phyloP scores from a whole-genome alignment of 2,797 vertebrate species.

The Tarsius wallacei region DNA sequence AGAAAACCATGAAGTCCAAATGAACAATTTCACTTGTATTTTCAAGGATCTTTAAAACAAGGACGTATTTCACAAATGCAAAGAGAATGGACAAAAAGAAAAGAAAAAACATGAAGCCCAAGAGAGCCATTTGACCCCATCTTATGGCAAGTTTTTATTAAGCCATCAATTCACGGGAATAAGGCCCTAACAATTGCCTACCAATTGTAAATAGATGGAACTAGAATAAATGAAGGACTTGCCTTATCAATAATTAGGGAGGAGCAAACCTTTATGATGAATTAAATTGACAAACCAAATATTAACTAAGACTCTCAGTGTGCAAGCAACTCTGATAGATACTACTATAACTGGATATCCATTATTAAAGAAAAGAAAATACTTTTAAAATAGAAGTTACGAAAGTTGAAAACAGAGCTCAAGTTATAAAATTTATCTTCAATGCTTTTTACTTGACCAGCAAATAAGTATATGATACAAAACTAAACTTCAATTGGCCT shows the following conservation, averaged over 20 bases:
- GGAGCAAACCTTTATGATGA: neutral
- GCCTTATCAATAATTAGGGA: neutral
- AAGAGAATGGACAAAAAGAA: neutral
- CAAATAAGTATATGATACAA: neutral
- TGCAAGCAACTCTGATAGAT: neutral
- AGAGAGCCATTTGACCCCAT: neutral
- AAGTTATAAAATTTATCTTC: constrained; percentile 27
- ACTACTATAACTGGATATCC: neutral
- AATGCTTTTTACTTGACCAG: neutral
- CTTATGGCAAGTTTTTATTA: neutral
- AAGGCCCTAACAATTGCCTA: neutral
- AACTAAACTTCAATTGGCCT: neutral
- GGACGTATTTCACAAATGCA: constrained; percentile 41
- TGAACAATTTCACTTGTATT: constrained; percentile 20
- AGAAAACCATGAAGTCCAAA: neutral
- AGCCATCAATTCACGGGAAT: neutral
- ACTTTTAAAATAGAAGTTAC: neutral
- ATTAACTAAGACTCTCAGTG: neutral
- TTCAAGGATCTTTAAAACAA: constrained; percentile 44
- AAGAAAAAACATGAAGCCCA: neutral
- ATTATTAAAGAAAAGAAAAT: neutral
- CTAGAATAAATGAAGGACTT: neutral
- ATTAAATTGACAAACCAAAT: constrained; percentile 4
- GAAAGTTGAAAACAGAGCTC: neutral
- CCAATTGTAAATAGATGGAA: constrained; percentile 5